A percentile compares a stretch with the other conserved stretches of the same genome.
Conservation (phyloP, 2,797 vertebrate species). For the Synanceia verrucosa region DNA sequence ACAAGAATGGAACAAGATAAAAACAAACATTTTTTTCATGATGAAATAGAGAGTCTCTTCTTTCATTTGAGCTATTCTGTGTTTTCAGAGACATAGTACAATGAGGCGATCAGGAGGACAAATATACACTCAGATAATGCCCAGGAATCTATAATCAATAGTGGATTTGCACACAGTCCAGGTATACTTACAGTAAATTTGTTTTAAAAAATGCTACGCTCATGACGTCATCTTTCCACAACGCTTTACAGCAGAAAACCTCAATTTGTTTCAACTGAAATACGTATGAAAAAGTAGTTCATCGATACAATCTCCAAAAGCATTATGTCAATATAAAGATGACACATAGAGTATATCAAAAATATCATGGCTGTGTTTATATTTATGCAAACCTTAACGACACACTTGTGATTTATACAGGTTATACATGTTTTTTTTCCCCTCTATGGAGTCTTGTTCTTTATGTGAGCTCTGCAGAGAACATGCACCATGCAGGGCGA, state of each 20-base stretch:
- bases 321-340: neutral
- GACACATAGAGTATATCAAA: neutral
- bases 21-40: too few relatives aligned
- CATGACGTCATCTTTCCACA: neutral
- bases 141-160: constrained; percentile 12
- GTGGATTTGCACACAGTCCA: constrained; percentile 24
- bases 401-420: constrained; percentile 27
- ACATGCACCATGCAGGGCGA: constrained; percentile 48
- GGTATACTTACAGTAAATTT: constrained; percentile 25
- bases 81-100: too few relatives aligned
- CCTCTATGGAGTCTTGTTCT: constrained; percentile 31
- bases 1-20: too few relatives aligned
- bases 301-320: neutral
- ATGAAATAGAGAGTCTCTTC: too few relatives aligned
- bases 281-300: too few relatives aligned
- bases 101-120: constrained; percentile 9
- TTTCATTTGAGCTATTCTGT: too few relatives aligned
- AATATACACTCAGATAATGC: constrained; percentile 17
- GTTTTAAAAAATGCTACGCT: constrained; percentile 11
- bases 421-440: constrained; percentile 1
- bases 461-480: constrained; percentile 36
- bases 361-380: neutral
- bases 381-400: constrained; percentile 13
- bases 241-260: neutral
- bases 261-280: neutral